A percentile compares a stretch with the other conserved stretches of the same genome.
phyloP scores from a whole-genome alignment of 2,888 invertebrate genomes.

The Phragmatobia fuliginosa region DNA sequence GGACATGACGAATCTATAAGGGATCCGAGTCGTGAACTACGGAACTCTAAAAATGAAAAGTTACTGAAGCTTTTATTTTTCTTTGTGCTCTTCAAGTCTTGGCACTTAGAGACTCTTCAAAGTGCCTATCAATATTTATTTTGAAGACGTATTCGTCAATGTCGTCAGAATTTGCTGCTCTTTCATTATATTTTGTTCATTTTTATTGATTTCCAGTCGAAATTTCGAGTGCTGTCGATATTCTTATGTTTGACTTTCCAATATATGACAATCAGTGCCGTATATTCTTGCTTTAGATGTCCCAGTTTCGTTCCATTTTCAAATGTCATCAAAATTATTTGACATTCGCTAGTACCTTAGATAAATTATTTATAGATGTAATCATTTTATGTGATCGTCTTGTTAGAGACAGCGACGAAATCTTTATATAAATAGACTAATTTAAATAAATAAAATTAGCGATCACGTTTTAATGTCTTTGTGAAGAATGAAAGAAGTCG shows the following conservation, averaged over 20 bases:
- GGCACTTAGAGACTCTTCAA: slow-evolving; percentile 6
- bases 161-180: background rate
- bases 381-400: no score
- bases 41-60: background rate
- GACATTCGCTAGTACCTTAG: background rate
- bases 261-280: background rate
- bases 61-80: background rate
- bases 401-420: no score
- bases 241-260: background rate
- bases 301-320: background rate
- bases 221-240: background rate
- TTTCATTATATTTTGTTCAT: background rate
- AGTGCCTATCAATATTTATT: slow-evolving; percentile 14
- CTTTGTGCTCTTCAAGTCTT: background rate
- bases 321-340: background rate
- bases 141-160: background rate
- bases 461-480: no score
- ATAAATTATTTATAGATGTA: background rate
- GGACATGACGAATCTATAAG: no score
- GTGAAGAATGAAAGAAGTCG: no score
- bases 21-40: no score
- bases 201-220: background rate
- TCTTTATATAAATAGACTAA: no score
- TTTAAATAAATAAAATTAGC: no score
- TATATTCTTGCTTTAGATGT: background rate